Conservation (phyloP, 1,140 invertebrate genomes). For the Apis mellifera region Amel_HAv3.1 CM009936.2:8498501-8499000, state of each 20-base stretch:
- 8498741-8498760: constrained; percentile 31
- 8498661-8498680: neutral
- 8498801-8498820: constrained; percentile 22
- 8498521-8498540: constrained; percentile 8
- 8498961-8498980: constrained; percentile 6
- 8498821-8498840: neutral
- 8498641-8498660: neutral
- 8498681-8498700: constrained; percentile 23
- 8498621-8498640: neutral
- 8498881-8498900: neutral
- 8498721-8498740: constrained; percentile 50
- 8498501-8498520: neutral
- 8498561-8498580: constrained; percentile 9
- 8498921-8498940: neutral
- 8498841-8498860: constrained; percentile 16
- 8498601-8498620: neutral
- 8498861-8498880: neutral
- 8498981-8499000: neutral
- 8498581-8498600: neutral
- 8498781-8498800: constrained; percentile 26
- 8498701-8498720: constrained; percentile 28
- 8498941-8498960: neutral
- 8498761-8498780: constrained; percentile 30
- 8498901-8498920: neutral
- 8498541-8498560: constrained; percentile 4